Evolutionary conservation across 2,113 vertebrate species (phyloP).

Genomic region (Pygoscelis adeliae): DNA sequence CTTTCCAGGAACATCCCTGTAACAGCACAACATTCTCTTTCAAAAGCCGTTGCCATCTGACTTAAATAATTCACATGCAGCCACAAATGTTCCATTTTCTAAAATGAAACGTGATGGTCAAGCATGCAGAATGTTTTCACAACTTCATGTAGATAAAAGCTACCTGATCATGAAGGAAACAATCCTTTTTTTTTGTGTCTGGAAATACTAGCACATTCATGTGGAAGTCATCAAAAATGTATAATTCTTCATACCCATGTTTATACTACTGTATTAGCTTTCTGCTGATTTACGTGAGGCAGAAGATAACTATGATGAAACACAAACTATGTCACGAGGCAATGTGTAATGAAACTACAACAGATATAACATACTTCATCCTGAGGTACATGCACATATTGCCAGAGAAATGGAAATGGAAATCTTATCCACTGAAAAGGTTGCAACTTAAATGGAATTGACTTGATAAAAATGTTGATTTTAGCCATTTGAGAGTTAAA

Average conservation of each 20-base stretch:
- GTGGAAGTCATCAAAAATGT: background rate
- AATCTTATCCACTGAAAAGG: background rate
- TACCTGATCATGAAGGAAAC: background rate
- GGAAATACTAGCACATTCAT: background rate
- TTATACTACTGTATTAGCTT: background rate
- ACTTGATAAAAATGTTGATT: background rate
- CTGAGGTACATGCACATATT: background rate
- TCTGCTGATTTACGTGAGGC: background rate
- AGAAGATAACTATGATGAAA: background rate
- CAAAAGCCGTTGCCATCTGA: background rate
- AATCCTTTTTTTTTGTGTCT: background rate
- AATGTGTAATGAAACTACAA: background rate
- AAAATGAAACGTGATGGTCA: background rate
- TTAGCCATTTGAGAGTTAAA: background rate
- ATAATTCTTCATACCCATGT: background rate
- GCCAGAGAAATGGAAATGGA: background rate
- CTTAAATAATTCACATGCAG: background rate
- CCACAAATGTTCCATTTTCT: background rate
- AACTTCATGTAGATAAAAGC: background rate
- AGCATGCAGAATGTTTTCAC: background rate
- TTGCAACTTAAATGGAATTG: background rate
- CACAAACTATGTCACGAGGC: background rate
- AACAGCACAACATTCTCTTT: background rate
- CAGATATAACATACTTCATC: background rate
- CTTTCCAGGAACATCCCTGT: background rate